Conservation (phyloP, 2,888 invertebrate species). For the Drosophila paramelanica region DNA sequence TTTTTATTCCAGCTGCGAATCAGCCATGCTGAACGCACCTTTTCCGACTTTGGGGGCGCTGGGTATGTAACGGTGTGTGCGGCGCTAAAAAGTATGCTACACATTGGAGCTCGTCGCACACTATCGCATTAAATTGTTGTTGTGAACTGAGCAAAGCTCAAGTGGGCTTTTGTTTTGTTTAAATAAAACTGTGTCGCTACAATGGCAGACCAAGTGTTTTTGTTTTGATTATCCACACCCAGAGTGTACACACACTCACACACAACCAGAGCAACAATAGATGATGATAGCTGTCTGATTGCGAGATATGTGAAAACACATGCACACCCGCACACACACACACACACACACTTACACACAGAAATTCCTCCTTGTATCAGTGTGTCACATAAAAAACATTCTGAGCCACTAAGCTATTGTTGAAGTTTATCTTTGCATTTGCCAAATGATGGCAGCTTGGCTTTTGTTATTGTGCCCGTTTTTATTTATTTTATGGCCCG, state of each 20-base stretch:
- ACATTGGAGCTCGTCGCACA: conserved; percentile 7
- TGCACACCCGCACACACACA: conserved; percentile 1
- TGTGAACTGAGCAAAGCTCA: conserved; percentile 68
- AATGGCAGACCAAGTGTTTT: conserved; percentile 66
- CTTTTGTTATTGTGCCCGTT: conserved; percentile 38
- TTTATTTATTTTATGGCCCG: conserved; percentile 23
- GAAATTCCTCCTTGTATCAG: conserved; percentile 15
- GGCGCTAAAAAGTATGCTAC: conserved; percentile 20
- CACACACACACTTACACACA: background rate
- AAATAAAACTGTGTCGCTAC: conserved; percentile 73
- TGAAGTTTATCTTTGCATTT: conserved; percentile 75
- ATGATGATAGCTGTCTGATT: conserved; percentile 60
- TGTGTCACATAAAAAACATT: conserved; percentile 67
- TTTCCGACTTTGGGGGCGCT: background rate
- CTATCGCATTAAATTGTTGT: conserved; percentile 57
- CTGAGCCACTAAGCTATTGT: conserved; percentile 74
- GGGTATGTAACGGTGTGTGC: conserved; percentile 2
- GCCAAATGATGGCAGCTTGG: conserved; percentile 64
- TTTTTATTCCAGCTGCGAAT: background rate
- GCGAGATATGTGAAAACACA: conserved; percentile 33
- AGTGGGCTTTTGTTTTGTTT: conserved; percentile 78
- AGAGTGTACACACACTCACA: conserved; percentile 10
- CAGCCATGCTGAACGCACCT: conserved; percentile 5
- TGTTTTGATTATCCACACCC: conserved; percentile 69
- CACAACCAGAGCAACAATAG: conserved; percentile 22